Conservation (phyloP, 2,888 invertebrate species). For the Dexiosoma caninum region DNA sequence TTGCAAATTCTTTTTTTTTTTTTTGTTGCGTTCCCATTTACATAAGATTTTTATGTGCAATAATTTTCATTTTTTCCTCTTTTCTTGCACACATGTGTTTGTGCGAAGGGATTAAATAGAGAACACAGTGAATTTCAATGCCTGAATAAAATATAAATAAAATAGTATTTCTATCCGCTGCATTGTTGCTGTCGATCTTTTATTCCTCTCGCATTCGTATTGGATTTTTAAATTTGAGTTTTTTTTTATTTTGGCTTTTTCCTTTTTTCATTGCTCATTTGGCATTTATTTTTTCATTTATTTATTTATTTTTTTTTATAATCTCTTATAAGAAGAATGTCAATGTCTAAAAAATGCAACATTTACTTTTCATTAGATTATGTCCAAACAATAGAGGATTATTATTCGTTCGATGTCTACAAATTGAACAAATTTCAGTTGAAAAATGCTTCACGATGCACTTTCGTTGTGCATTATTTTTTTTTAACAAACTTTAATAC, state of each 20-base stretch:
- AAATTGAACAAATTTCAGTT: not conserved
- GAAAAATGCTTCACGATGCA: conserved; percentile 21
- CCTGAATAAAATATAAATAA: conserved; percentile 40
- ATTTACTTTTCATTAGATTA: conserved; percentile 58
- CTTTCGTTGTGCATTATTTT: not conserved
- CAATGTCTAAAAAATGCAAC: conserved; percentile 40
- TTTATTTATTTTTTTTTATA: not conserved
- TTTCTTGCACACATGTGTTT: not conserved
- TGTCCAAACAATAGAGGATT: conserved; percentile 43
- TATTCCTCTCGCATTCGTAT: conserved; percentile 3
- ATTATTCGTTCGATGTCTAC: not conserved
- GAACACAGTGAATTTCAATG: conserved; percentile 51
- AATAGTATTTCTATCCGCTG: conserved; percentile 23
- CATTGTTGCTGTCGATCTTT: conserved; percentile 10
- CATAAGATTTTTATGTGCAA: conserved; percentile 36
- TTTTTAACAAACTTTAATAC: conserved; percentile 22
- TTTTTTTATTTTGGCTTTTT: conserved; percentile 3
- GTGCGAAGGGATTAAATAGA: conserved; percentile 18
- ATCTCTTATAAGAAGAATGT: conserved; percentile 24
- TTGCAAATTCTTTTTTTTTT: not conserved
- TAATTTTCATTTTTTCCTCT: conserved; percentile 42
- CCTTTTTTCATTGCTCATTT: conserved; percentile 22
- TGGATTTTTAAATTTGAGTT: conserved; percentile 29
- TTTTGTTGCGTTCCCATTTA: not conserved
- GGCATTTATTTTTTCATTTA: conserved; percentile 23